Evolutionary conservation across 2,888 invertebrate genomes (phyloP).

Genomic region (Clostera curtula): DNA sequence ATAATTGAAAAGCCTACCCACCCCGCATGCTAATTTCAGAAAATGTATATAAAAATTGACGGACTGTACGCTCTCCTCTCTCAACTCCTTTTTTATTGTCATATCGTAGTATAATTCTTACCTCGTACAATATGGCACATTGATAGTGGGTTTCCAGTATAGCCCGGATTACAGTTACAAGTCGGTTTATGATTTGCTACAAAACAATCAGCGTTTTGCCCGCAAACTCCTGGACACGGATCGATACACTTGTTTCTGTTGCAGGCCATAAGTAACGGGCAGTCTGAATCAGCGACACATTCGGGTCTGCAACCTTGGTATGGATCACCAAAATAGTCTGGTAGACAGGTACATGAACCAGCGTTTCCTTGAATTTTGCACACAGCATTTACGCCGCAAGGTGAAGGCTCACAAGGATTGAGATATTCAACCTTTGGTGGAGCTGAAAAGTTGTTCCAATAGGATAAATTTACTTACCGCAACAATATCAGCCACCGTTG

Average conservation of each 20-base stretch:
- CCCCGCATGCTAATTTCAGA: too few species aligned
- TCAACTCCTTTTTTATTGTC: too few species aligned
- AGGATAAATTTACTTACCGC: constrained; percentile 58
- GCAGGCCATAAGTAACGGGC: constrained; percentile 77
- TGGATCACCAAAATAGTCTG: constrained; percentile 84
- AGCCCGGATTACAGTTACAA: constrained; percentile 77
- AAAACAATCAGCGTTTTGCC: constrained; percentile 79
- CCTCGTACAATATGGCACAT: constrained; percentile 53
- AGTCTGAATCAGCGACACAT: constrained; percentile 79
- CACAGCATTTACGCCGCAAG: constrained; percentile 82
- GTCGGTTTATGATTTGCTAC: constrained; percentile 79
- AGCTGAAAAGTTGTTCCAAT: constrained; percentile 60
- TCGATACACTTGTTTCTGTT: constrained; percentile 79
- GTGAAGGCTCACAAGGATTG: constrained; percentile 77
- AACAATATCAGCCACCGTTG: constrained; percentile 52
- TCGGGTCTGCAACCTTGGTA: constrained; percentile 83
- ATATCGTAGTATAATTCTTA: too few species aligned
- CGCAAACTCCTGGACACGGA: constrained; percentile 82
- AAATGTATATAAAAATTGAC: too few species aligned
- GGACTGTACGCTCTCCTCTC: too few species aligned
- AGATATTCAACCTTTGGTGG: constrained; percentile 57
- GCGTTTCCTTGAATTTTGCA: constrained; percentile 83
- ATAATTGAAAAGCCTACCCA: too few species aligned
- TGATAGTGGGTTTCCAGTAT: constrained; percentile 80
- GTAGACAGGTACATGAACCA: constrained; percentile 81